These are phyloP conservation scores for Cydia strobilella DNA, from an alignment of 1,140 invertebrate genomes.

Conservation along the genomic window DNA sequence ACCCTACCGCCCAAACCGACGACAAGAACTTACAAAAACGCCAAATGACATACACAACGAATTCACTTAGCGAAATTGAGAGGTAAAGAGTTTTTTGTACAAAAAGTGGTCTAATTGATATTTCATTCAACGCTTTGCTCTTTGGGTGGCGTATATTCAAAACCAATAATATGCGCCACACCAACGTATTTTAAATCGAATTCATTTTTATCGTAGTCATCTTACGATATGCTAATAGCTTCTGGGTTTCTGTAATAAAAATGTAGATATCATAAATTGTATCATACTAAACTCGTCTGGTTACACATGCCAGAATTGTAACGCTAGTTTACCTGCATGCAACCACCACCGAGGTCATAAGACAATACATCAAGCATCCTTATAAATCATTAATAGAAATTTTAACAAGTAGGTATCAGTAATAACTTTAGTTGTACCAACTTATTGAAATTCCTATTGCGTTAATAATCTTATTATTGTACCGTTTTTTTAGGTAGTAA, in stretches of 20 bases:
- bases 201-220: constrained; percentile 34
- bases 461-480: too few relatives aligned
- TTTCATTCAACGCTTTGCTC: constrained; percentile 74
- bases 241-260: constrained; percentile 9
- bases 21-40: constrained; percentile 63
- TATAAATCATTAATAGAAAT: not conserved
- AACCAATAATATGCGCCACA: constrained; percentile 66
- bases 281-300: not conserved
- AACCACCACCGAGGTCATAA: too few relatives aligned
- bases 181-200: constrained; percentile 54
- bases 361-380: too few relatives aligned
- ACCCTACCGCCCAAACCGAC: constrained; percentile 73
- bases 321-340: too few relatives aligned
- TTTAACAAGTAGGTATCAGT: not conserved
- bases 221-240: constrained; percentile 1
- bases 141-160: constrained; percentile 71
- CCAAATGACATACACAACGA: constrained; percentile 73
- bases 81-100: constrained; percentile 69
- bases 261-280: not conserved
- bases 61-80: constrained; percentile 77
- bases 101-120: constrained; percentile 76
- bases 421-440: too few relatives aligned
- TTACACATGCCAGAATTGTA: too few relatives aligned
- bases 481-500: too few relatives aligned
- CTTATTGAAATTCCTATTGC: too few relatives aligned